Base-by-base conservation (phyloP, 2,797 vertebrate species). In the Parambassis ranga region DNA sequence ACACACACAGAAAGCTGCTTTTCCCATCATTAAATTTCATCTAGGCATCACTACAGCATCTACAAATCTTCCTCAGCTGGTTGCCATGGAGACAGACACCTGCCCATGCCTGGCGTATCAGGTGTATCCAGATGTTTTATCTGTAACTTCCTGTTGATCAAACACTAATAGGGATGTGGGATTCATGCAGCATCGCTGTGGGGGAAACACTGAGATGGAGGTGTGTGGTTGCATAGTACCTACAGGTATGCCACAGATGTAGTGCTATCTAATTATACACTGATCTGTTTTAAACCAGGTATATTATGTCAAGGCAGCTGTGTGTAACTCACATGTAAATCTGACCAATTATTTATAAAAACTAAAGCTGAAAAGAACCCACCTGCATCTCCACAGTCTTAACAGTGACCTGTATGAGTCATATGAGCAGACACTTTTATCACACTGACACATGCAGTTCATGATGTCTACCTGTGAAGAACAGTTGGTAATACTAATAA, bases 1-100 rank as follows among this genome's bases (percentile, higher is more conserved):
- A 42, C 0, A 15, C 49, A 53, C 26, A 36, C 26, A 49, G 30
- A 11, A 11, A 39, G 22, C 16, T 23, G 42, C 44, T 27, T 39
- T 65, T 63, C 53, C 61, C 71, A 52, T 68, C 71, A 62, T 68
- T 75, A 47, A n/a, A 44, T 26, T 71, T 78, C 27, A 71, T 42
- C 68, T 48, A n/a, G 33, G 51, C 67, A 70, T 68, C 73, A 15
- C 37, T 51, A 35, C 50, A 14, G 30, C 14, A 18, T 75, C 60
- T 50, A 47, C 16, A 26, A 70, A 64, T 46, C 56, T 28, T 51
- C 36, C 10, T 15, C 23, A 77, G 53, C 46, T n/a, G 8, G 81
- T 87, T 77, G 74, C 78, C 83, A 87, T 86, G 75, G 85, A 79
- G 67, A 90, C 86, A 48, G 52, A 51, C 49, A 69, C 57, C 65